Base-by-base conservation (phyloP, 2,797 vertebrate species). In the Cryptoblepharus egeriae region DNA sequence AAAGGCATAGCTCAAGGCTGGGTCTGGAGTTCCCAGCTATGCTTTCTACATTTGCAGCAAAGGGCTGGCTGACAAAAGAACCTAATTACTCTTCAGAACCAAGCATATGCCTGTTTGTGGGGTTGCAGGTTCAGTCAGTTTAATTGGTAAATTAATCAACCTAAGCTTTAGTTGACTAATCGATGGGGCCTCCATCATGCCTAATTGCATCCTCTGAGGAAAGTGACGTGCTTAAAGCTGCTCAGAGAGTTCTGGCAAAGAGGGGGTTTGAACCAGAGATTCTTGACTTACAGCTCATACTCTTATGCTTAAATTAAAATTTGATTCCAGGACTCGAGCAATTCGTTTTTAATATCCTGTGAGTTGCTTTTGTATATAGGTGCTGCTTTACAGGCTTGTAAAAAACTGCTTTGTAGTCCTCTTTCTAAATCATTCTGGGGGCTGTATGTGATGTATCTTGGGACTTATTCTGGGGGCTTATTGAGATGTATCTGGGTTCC, bases 291-390 rank as follows among this genome's bases (percentile, higher is more conserved):
- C 55, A 30, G 13, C 49, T 39, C 10, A 12, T 35, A 58, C 26
- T 13, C 49, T 70, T n/a, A 75, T 67, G 35, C 42, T 42, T 30
- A 75, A 57, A 80, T 63, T 42, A 49, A 75, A 74, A 22, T 32
- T 30, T n/a, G 26, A 11, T 70, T 81, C 61, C 13, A 57, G 49
- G 42, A 65, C 35, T 74, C 64, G 13, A 64, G 28, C 32, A 65
- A 39, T 64, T 73, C 15, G 32, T 73, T 73, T 81, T 73, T 74
- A 74, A 73, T 74, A 74, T 55, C 79, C 60, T 52, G 64, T 57
- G 64, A 78, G 32, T 28, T 55, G 35, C 45, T 67, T 77, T 45
- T 64, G 63, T 65, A n/a, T 57, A 9, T 20, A 74, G 60, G 58
- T 30, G 49, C 57, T 63, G 42, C 63, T 80, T 63, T 63, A 72